These are phyloP conservation scores for Oceanodroma leucorhoa DNA, from an alignment of 2,797 vertebrate genomes.

Conservation along the genomic window DNA sequence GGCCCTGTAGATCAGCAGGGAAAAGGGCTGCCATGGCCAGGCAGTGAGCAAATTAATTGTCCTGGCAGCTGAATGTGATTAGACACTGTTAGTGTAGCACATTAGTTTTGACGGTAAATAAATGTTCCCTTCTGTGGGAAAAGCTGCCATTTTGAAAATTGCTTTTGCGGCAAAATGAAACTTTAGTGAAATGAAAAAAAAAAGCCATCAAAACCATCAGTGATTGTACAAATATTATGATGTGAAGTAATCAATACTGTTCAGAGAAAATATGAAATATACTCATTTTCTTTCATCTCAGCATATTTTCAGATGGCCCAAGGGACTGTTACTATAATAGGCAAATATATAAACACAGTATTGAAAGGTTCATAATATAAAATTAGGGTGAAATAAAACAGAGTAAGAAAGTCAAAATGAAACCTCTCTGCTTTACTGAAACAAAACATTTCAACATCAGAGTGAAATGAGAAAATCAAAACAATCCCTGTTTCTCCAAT, in stretches of 20 bases:
- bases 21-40: background rate
- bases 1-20: background rate
- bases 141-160: conserved; percentile 39
- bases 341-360: background rate
- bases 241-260: conserved; percentile 38
- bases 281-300: conserved; percentile 33
- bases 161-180: background rate
- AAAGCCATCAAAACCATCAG: background rate
- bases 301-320: background rate
- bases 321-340: background rate
- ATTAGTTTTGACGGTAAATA: background rate
- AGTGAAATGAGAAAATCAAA: conserved; percentile 27
- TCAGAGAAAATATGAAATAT: conserved; percentile 23
- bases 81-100: background rate
- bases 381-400: conserved; percentile 23
- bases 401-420: conserved; percentile 25
- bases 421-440: background rate
- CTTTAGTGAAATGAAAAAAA: background rate
- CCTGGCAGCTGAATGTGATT: background rate
- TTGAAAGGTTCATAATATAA: background rate
- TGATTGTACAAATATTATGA: background rate
- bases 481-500: background rate
- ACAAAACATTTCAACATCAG: background rate
- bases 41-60: background rate
- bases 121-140: background rate